Evolutionary conservation across 2,797 vertebrate species (phyloP), one percentile per base, ranked within the genome.

Genomic region (Scleropages formosus): DNA sequence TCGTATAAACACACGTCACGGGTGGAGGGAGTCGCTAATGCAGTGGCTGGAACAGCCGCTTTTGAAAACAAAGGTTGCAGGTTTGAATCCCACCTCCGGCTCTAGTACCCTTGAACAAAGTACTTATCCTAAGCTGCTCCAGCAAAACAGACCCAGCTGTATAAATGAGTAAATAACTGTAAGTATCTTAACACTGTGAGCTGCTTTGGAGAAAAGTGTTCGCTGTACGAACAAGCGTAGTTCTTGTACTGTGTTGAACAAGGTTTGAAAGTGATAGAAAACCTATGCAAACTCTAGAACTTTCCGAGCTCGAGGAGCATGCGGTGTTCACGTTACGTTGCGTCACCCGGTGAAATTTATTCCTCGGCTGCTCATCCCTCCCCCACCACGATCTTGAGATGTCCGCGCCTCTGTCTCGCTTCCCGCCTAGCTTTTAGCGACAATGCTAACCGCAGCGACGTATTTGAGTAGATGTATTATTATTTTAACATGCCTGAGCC

Each of bases 401-500:
- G 27, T 26, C 63, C 27, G n/a, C 65, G 20, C 65, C 31, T 31
- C 62, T 22, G 63, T 9, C 46, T 27, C 9, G 18, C 31, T 20
- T 46, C 44, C 44, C 18, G 4, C 18, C 31, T 31, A 31, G 63
- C 16, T 66, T n/a, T 66, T n/a, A 1, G 26, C 63, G 20, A 13
- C 20, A 22, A 12, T 39, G 18, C 46, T 49, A 51, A 44, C 20
- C 18, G 24, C 11, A 71, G 24, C 12, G 49, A 39, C 16, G 7
- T 9, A 61, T 20, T 3, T 22, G 20, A 61, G 8, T n/a, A 9
- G 4, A 6, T 1, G 20, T 61, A n/a, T 22, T 61, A n/a, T 61
- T 61, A n/a, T 22, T 22, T 58, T 26, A 27, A 26, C 9, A 71
- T 58, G 53, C 2, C 51, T n/a, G 87, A 84, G 84, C 89, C 89